Percentiles rank a stretch among this genome's conserved stretches.
phyloP scores from a whole-genome alignment of 2,113 vertebrate genomes.

The Leptocoma aspasia region DNA sequence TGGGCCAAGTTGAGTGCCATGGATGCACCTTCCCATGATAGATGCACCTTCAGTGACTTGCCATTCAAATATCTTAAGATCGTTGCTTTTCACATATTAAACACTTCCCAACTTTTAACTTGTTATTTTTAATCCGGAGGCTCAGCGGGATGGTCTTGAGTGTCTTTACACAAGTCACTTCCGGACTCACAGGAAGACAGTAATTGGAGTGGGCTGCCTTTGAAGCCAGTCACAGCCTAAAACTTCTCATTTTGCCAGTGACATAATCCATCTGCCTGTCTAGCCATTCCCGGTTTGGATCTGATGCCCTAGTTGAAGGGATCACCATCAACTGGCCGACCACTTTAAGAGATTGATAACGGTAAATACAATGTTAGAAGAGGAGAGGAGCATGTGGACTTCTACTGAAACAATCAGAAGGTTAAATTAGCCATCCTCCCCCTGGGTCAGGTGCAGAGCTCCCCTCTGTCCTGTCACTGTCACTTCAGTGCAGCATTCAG shows the following conservation, averaged over 20 bases:
- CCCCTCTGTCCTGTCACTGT: not conserved
- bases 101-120: not conserved
- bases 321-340: not conserved
- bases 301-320: not conserved
- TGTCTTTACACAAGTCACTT: not conserved
- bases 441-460: not conserved
- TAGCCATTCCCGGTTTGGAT: not conserved
- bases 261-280: not conserved
- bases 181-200: not conserved
- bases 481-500: not conserved
- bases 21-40: not conserved
- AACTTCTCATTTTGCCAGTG: not conserved
- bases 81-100: conserved; percentile 3
- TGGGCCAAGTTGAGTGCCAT: not conserved
- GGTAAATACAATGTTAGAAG: not conserved
- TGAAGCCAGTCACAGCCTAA: not conserved
- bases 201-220: conserved; percentile 11
- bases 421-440: not conserved
- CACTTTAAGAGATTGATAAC: not conserved
- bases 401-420: not conserved
- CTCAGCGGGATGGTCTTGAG: not conserved
- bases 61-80: not conserved
- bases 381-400: not conserved
- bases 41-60: not conserved
- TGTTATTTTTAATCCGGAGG: conserved; percentile 4